Evolutionary conservation across 2,888 invertebrate species (phyloP).

Genomic region (Macaria notata): DNA sequence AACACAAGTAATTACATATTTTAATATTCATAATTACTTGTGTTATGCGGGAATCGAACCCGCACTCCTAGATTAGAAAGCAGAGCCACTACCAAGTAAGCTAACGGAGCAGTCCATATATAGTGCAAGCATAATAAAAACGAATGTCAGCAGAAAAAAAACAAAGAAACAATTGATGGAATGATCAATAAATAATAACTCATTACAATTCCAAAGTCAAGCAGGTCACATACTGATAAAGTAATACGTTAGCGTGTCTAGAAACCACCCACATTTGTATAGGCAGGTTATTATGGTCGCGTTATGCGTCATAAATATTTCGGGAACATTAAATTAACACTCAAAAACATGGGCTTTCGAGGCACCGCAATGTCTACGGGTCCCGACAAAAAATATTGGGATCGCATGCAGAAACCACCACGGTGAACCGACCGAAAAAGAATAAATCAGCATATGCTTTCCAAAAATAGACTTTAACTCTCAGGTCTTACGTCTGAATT

Average conservation of each 20-base stretch:
- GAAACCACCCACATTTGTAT: conserved; percentile 81
- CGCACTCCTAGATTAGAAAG: too few species aligned
- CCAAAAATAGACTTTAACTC: conserved; percentile 26
- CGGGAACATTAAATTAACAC: conserved; percentile 82
- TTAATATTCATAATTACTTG: too few species aligned
- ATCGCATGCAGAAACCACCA: conserved; percentile 71
- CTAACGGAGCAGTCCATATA: too few species aligned
- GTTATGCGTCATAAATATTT: conserved; percentile 82
- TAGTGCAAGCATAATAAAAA: too few species aligned
- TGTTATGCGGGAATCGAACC: too few species aligned
- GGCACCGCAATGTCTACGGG: conserved; percentile 79
- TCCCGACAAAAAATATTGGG: conserved; percentile 71
- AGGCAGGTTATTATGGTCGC: conserved; percentile 73
- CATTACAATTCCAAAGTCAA: conserved; percentile 3
- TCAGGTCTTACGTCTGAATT: conserved; percentile 37
- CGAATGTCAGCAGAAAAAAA: too few species aligned
- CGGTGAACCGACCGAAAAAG: conserved; percentile 51
- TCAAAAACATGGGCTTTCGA: conserved; percentile 77
- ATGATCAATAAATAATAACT: too few species aligned
- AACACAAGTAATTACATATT: too few species aligned
- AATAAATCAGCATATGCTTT: conserved; percentile 33
- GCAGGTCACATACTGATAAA: conserved; percentile 59
- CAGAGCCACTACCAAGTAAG: too few species aligned
- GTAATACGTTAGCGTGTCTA: conserved; percentile 64
- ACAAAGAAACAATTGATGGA: too few species aligned